phyloP scores from a whole-genome alignment of 1,140 invertebrate species.

The Lasioglossum baleicum region DNA sequence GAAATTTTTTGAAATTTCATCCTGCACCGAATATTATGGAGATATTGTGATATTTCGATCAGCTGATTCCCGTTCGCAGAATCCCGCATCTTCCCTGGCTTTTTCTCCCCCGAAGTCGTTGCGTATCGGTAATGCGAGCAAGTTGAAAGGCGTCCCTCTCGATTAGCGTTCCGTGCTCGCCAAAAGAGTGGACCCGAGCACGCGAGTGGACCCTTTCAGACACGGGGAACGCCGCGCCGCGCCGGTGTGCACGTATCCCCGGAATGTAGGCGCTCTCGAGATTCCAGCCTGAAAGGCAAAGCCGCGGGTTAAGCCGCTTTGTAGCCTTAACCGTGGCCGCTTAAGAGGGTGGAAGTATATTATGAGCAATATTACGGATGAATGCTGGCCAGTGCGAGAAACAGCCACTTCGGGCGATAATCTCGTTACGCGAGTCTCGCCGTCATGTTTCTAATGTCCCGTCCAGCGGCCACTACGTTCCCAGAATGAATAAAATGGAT shows the following conservation, averaged over 20 bases:
- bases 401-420: constrained; percentile 61
- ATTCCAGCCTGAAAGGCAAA: constrained; percentile 57
- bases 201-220: constrained; percentile 50
- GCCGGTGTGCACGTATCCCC: constrained; percentile 38
- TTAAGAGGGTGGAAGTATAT: constrained; percentile 66
- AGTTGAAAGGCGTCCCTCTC: constrained; percentile 26
- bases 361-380: constrained; percentile 63
- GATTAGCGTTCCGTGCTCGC: constrained; percentile 21
- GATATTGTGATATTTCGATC: no score
- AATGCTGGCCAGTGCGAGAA: constrained; percentile 60
- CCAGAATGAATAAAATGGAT: constrained; percentile 7
- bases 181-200: constrained; percentile 41
- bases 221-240: constrained; percentile 2
- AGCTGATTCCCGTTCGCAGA: no score
- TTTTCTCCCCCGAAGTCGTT: constrained; percentile 3
- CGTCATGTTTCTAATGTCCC: not conserved
- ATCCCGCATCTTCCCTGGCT: not conserved
- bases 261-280: constrained; percentile 64
- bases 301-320: constrained; percentile 63
- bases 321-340: constrained; percentile 57
- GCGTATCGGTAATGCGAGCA: constrained; percentile 22
- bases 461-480: no score
- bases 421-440: constrained; percentile 46
- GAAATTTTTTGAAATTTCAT: no score
- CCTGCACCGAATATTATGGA: no score